Percentiles rank a stretch among this genome's conserved stretches.
These are phyloP conservation scores for Plectus sambesii DNA, from an alignment of 1,140 invertebrate genomes.

Conservation along the genomic window DNA sequence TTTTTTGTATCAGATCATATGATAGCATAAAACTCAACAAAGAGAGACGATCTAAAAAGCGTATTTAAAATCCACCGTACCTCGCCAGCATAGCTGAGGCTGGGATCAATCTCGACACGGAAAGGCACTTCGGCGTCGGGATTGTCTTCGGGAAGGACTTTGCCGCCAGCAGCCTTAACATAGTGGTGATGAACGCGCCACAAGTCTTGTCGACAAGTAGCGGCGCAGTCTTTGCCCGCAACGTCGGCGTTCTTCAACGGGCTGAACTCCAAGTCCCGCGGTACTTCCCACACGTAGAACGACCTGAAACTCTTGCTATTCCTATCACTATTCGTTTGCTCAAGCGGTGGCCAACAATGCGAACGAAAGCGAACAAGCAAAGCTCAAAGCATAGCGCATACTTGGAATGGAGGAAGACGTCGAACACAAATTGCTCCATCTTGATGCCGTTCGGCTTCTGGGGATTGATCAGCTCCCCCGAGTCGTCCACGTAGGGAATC, in stretches of 20 bases:
- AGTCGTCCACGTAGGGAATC: slow-evolving; percentile 74
- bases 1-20: too few species aligned
- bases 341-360: too few species aligned
- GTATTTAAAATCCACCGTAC: too few species aligned
- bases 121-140: too few species aligned
- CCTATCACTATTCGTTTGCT: too few species aligned
- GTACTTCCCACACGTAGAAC: slow-evolving; percentile 84
- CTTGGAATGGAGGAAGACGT: slow-evolving; percentile 84
- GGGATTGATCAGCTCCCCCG: slow-evolving; percentile 63
- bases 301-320: slow-evolving; percentile 53
- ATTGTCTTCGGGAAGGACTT: too few species aligned
- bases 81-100: too few species aligned
- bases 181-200: slow-evolving; percentile 69
- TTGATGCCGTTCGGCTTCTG: slow-evolving; percentile 85
- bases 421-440: slow-evolving; percentile 98
- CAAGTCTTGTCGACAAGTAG: slow-evolving; percentile 69
- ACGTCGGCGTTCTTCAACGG: slow-evolving; percentile 85
- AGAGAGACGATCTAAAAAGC: too few species aligned
- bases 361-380: slow-evolving; percentile 17
- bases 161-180: slow-evolving; percentile 68
- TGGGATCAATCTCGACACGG: too few species aligned
- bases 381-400: too few species aligned
- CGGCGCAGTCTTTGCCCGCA: slow-evolving; percentile 61
- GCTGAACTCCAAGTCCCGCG: slow-evolving; percentile 84
- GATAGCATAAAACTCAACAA: too few species aligned